These are phyloP conservation scores for Diplazon laetatorius DNA, from an alignment of 2,888 invertebrate genomes.

Conservation along the genomic window DNA sequence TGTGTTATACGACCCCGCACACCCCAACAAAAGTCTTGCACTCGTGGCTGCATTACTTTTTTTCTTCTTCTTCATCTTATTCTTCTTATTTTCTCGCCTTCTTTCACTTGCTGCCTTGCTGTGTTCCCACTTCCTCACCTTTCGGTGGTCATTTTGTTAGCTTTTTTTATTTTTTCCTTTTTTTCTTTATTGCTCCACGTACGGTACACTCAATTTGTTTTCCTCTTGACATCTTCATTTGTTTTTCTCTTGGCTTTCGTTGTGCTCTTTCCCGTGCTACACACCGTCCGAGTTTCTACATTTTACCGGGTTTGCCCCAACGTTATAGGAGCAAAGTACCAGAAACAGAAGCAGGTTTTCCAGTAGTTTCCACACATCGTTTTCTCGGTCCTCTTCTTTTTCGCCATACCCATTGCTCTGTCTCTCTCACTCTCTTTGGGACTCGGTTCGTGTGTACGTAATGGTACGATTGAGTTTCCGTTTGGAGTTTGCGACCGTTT, in stretches of 20 bases:
- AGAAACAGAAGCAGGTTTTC: slow-evolving; percentile 47
- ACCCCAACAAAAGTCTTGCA: slow-evolving; percentile 13
- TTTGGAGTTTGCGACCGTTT: slow-evolving; percentile 58
- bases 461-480: slow-evolving; percentile 59
- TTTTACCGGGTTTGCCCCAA: slow-evolving; percentile 33
- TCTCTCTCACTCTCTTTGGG: slow-evolving; percentile 14
- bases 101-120: not conserved
- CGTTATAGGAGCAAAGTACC: slow-evolving; percentile 25
- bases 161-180: slow-evolving; percentile 49
- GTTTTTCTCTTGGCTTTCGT: slow-evolving; percentile 50
- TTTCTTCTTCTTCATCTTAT: not conserved
- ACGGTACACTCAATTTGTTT: slow-evolving; percentile 46
- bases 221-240: slow-evolving; percentile 59
- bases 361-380: slow-evolving; percentile 49
- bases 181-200: slow-evolving; percentile 44
- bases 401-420: slow-evolving; percentile 10
- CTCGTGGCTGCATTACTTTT: slow-evolving; percentile 31
- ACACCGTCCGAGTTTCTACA: slow-evolving; percentile 46
- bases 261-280: slow-evolving; percentile 13
- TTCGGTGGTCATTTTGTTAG: slow-evolving; percentile 36
- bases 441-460: slow-evolving; percentile 43
- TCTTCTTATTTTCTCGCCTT: not conserved
- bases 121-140: not conserved
- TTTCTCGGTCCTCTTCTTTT: slow-evolving; percentile 14
- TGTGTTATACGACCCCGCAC: not conserved